Evolutionary conservation across 1,140 invertebrate genomes (phyloP), one percentile per base, ranked within the genome.

Genomic region (Nilaparvata lugens): DNA sequence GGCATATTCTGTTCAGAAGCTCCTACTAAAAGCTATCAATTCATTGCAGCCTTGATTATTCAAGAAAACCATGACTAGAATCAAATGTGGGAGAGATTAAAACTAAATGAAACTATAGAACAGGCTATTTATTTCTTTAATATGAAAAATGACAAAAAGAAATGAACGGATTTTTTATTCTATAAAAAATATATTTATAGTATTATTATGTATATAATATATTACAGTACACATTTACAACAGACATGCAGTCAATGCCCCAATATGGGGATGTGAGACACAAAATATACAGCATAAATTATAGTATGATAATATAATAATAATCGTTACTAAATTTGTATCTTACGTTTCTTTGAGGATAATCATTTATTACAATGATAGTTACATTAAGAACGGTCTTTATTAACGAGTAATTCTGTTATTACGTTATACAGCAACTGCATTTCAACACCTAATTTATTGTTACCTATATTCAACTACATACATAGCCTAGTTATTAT

Each of bases 121-220:
- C 31, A 35, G 31, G 31, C 31, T 35, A 35, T 35, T 35, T 35
- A 35, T 35, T 35, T 35, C 31, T 35, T 35, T 35, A 35, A 35
- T 35, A 35, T 35, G 31, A 35, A 35, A 35, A 35, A 35, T 35
- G 31, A 35, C 31, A 35, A 35, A 35, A 35, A 35, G 31, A 35
- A 35, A 35, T 35, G 31, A 35, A 35, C 31, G 31, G 7, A 35
- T 35, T 35, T 35, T 35, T 6, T 2, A 35, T 35, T 35, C 31
- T 35, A 52, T 19, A 16, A 23, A 48, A 58, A 19, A 57, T 13
- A 57, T 19, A 51, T 28, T 64, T 62, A 60, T 60, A 62, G 62
- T 64, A 64, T 62, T 64, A 64, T 62, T 64, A 64, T 56, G 62
- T 61, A 62, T 62, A 62, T 64, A 62, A 62, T 64, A 55, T 55